A percentile compares a stretch with the other conserved stretches of the same genome.
Conservation (phyloP, 1,140 invertebrate genomes). For the Panagrolaimus sp. region DNA sequence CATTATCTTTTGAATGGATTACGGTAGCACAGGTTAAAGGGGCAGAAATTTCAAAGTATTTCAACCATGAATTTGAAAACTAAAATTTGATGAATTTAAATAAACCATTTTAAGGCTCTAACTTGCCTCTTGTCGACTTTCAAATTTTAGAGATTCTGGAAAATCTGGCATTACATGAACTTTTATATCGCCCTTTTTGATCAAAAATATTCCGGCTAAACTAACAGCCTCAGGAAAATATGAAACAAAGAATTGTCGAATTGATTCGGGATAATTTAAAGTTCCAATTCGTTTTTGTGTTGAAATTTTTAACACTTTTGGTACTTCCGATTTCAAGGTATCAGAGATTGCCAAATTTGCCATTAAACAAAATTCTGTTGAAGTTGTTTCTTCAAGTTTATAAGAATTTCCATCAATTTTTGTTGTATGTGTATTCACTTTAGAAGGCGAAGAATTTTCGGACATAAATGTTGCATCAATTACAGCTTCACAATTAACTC, state of each 20-base stretch:
- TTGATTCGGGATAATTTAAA: not conserved
- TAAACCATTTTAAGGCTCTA: no score
- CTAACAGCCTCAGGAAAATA: slow-evolving; percentile 1
- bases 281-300: not conserved
- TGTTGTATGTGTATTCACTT: not conserved
- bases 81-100: no score
- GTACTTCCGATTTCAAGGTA: not conserved
- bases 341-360: not conserved
- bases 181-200: not conserved
- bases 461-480: not conserved
- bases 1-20: not conserved
- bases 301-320: slow-evolving; percentile 4
- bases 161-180: slow-evolving; percentile 14
- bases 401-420: not conserved
- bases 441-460: no score
- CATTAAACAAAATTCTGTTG: not conserved
- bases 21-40: slow-evolving; percentile 7
- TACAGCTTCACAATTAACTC: slow-evolving; percentile 13
- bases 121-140: not conserved
- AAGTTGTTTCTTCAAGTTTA: not conserved
- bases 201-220: not conserved
- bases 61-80: not conserved
- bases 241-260: slow-evolving; percentile 3
- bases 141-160: slow-evolving; percentile 1
- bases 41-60: slow-evolving; percentile 8